Evolutionary conservation across 37 sponge, comb jelly and placozoan species (phyloP), one percentile per base, ranked within the genome.

Genomic region (Tethya wilhelma): DNA sequence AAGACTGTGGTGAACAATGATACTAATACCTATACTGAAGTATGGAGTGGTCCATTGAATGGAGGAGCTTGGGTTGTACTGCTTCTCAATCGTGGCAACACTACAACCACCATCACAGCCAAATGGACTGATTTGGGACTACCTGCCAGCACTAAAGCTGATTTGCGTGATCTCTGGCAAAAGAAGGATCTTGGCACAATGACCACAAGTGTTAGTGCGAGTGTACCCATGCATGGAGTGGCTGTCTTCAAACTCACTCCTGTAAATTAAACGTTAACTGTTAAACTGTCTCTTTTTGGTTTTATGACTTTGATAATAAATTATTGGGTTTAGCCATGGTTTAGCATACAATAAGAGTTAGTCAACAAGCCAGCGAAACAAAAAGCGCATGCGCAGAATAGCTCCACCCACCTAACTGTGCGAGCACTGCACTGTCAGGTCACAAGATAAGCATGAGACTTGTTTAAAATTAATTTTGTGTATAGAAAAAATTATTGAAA

Each of bases 141-240:
- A 43, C 44, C 32, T 28, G 28, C 56, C 19, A 65, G n/a, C 11
- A 32, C 12, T 6, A 29, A 31, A 30, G 83, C 73, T 39, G 1
- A 22, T 23, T 88, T 87, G 57, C 65, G 81, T n/a, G 95, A 94
- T 44, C 62, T 94, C 2, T 94, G 95, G 95, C 67, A 38, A 29
- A 81, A 87, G 62, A 75, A 83, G 31, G 79, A 83, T 38, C 28
- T 90, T 56, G 94, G 90, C 2, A 78, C 38, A 17, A 46, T 73
- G 41, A 59, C 42, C 1, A 79, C 59, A 22, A 74, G 59, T 77
- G 56, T 94, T 17, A 84, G 77, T 7, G 71, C 84, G 4, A 55
- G 5, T 32, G 90, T 89, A 4, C 83, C 80, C 0, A 69, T 83
- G 26, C 94, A 94, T 78, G 90, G 87, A 66, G 90, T 90, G 1